Percentiles rank a stretch among this genome's conserved stretches.
phyloP scores from a whole-genome alignment of 2,113 vertebrate genomes.

The Daubentonia madagascariensis region DNA sequence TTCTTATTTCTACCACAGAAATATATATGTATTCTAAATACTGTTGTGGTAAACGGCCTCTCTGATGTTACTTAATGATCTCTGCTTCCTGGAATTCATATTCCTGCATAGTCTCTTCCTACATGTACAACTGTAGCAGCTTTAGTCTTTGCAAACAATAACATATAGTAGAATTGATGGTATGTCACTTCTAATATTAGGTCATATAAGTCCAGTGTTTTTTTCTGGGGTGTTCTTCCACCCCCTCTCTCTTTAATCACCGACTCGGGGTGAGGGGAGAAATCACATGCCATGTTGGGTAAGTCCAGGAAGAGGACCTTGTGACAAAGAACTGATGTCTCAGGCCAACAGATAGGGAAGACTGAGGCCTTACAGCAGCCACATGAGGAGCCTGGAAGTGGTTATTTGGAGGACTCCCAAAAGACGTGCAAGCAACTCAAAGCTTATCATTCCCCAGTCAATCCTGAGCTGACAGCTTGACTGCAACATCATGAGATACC shows the following conservation, averaged over 20 bases:
- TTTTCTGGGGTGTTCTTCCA: neutral
- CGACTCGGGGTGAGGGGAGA: neutral
- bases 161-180: neutral
- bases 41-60: neutral
- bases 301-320: too few relatives aligned
- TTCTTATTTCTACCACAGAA: too few relatives aligned
- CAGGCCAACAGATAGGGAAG: neutral
- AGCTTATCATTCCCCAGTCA: neutral
- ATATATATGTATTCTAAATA: neutral
- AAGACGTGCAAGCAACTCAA: neutral
- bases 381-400: neutral
- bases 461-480: neutral
- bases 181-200: neutral
- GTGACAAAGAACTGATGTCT: neutral
- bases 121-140: neutral
- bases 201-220: neutral
- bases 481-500: fast-evolving
- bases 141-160: neutral
- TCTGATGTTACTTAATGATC: neutral
- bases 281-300: neutral
- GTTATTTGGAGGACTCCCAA: neutral
- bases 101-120: too few relatives aligned
- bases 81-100: neutral
- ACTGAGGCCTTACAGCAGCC: neutral
- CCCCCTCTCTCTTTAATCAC: neutral